A percentile compares a stretch with the other conserved stretches of the same genome.
These are phyloP conservation scores for Taurulus bubalis DNA, from an alignment of 2,113 vertebrate genomes.

Conservation along the genomic window DNA sequence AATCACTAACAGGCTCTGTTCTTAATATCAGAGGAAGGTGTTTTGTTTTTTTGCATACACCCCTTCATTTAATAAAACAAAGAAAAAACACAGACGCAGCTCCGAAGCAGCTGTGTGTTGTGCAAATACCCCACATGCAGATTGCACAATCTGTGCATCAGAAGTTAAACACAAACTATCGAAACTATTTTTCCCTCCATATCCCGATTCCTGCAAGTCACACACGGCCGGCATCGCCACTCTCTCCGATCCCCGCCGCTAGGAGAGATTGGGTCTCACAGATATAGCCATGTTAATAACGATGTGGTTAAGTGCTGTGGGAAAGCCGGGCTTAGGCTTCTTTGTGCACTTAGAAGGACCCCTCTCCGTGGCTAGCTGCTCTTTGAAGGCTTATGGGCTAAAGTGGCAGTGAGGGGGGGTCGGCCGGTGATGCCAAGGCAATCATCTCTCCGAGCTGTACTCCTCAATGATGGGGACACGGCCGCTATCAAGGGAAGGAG, in stretches of 20 bases:
- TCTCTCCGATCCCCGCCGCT: neutral
- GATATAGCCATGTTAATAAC: constrained; percentile 63
- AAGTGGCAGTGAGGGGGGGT: constrained; percentile 53
- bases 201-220: constrained; percentile 20
- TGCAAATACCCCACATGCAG: neutral
- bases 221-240: constrained; percentile 22
- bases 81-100: neutral
- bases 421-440: constrained; percentile 51
- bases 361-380: constrained; percentile 57
- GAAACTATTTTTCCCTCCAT: neutral
- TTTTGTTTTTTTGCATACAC: neutral
- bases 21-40: constrained; percentile 23
- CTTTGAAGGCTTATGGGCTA: constrained; percentile 68
- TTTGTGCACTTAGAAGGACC: constrained; percentile 63
- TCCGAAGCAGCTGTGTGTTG: constrained; percentile 7
- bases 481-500: constrained; percentile 25
- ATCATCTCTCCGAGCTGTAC: constrained; percentile 50
- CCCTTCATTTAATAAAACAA: constrained; percentile 5
- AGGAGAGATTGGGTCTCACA: constrained; percentile 30
- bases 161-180: neutral
- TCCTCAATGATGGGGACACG: constrained; percentile 20
- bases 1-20: constrained; percentile 59
- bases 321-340: constrained; percentile 56
- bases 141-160: neutral
- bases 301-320: constrained; percentile 57